Conservation (phyloP, 2,797 vertebrate species). For the Columba guinea region DNA sequence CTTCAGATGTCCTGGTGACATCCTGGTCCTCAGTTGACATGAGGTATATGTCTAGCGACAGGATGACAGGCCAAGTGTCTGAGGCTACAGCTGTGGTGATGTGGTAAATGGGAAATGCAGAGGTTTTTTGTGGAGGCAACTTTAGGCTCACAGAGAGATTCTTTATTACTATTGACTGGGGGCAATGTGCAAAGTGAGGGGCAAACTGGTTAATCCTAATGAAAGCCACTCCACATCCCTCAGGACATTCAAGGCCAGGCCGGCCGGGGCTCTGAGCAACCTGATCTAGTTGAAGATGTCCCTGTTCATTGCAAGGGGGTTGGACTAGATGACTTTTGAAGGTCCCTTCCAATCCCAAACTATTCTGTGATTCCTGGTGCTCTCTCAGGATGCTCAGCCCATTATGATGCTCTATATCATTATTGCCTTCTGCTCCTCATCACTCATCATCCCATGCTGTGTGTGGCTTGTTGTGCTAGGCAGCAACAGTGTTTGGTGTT, state of each 20-base stretch:
- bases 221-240: not conserved
- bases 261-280: too few relatives aligned
- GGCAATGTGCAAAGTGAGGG: not conserved
- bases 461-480: not conserved
- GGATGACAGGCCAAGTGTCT: not conserved
- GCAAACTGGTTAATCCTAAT: not conserved
- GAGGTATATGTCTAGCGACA: not conserved
- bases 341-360: too few relatives aligned
- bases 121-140: not conserved
- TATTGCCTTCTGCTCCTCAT: not conserved
- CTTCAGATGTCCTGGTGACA: not conserved
- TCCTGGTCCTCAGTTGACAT: not conserved
- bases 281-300: too few relatives aligned
- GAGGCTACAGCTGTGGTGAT: not conserved
- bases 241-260: too few relatives aligned
- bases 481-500: not conserved
- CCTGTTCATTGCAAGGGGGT: too few relatives aligned
- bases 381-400: not conserved
- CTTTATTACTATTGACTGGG: not conserved
- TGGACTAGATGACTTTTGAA: too few relatives aligned
- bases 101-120: not conserved
- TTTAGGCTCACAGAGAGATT: not conserved
- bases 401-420: not conserved
- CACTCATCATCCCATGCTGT: accelerated
- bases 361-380: not conserved